phyloP scores from a whole-genome alignment of 1,140 invertebrate genomes.

The Planococcus citri region DNA sequence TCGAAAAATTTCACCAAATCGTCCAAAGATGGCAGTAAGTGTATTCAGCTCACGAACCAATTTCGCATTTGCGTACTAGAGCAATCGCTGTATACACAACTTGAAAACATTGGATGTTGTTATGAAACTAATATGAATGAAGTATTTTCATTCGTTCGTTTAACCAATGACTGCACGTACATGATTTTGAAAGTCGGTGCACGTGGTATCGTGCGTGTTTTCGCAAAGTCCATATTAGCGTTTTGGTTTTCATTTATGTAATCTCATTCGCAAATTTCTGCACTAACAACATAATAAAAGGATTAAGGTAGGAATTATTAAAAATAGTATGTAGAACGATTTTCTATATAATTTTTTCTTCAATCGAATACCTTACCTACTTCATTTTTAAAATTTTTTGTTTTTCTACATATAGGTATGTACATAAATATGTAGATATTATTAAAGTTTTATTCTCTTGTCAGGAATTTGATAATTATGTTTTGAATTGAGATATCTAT shows the following conservation, averaged over 20 bases:
- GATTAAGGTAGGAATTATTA: neutral
- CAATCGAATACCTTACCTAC: no score
- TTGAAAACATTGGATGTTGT: neutral
- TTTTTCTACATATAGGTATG: no score
- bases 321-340: neutral
- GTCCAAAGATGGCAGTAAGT: neutral
- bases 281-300: neutral
- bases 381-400: no score
- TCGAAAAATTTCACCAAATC: neutral
- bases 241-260: neutral
- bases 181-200: neutral
- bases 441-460: no score
- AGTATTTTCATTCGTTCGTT: neutral
- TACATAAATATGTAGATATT: no score
- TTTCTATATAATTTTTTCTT: no score
- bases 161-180: neutral
- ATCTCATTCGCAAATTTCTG: neutral
- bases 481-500: no score
- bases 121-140: neutral
- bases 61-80: neutral
- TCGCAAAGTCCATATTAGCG: neutral
- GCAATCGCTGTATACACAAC: neutral
- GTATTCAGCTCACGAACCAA: neutral
- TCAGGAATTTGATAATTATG: no score
- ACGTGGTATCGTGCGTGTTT: slow-evolving; percentile 5